Conservation (phyloP, 2,113 vertebrate species). For the Peucedramus taeniatus region DNA sequence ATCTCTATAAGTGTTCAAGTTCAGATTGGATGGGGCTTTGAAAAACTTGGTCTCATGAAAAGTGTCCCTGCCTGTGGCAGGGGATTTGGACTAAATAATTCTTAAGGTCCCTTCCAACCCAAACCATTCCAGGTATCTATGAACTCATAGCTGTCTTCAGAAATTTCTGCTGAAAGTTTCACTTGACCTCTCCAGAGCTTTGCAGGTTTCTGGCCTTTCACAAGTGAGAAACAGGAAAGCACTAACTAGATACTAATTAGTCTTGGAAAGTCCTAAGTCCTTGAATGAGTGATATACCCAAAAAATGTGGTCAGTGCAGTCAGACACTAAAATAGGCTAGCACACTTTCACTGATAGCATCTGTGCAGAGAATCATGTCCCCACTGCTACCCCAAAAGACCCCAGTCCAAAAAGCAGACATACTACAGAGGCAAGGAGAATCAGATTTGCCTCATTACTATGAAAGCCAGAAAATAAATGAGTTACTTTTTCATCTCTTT, state of each 20-base stretch:
- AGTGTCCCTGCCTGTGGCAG: background rate
- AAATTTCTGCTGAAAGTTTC: background rate
- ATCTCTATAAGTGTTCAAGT: background rate
- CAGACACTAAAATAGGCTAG: background rate
- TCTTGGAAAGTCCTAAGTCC: background rate
- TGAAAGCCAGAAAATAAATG: background rate
- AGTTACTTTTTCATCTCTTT: slow-evolving; percentile 9
- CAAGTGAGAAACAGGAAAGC: background rate
- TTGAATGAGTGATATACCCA: background rate
- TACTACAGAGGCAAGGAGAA: background rate
- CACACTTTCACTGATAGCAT: background rate
- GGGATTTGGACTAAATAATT: background rate
- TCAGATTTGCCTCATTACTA: background rate
- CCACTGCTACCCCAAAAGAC: background rate
- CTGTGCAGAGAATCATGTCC: background rate
- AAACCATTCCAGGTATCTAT: background rate
- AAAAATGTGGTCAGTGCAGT: background rate
- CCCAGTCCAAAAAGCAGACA: background rate
- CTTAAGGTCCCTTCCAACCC: background rate
- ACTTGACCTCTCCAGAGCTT: background rate
- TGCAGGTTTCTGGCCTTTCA: background rate
- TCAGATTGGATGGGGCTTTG: background rate
- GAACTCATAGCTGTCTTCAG: background rate
- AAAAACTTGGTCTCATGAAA: background rate
- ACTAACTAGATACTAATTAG: background rate